Conservation (phyloP, 2,888 invertebrate genomes). For the Apamea sordens region DNA sequence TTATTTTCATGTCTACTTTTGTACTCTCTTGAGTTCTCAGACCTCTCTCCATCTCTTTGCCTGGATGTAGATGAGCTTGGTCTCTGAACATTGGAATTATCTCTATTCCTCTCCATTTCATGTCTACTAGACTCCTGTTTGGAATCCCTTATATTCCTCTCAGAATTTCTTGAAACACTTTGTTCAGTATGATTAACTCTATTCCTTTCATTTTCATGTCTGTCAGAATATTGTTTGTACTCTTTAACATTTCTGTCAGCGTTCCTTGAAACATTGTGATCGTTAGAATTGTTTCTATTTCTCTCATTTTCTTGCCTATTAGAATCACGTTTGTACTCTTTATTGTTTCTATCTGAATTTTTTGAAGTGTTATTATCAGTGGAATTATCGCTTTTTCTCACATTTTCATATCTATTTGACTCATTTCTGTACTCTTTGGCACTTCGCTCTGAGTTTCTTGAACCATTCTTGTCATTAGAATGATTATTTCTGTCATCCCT, state of each 20-base stretch:
- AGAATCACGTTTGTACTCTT: constrained; percentile 42
- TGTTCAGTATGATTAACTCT: constrained; percentile 35
- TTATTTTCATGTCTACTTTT: constrained; percentile 42
- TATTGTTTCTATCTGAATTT: constrained; percentile 45
- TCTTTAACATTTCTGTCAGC: constrained; percentile 46
- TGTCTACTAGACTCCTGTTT: constrained; percentile 40
- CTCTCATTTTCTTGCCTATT: constrained; percentile 45
- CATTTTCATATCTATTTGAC: constrained; percentile 43
- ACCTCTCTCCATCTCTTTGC: constrained; percentile 47
- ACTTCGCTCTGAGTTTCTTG: constrained; percentile 49
- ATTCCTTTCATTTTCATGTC: constrained; percentile 48
- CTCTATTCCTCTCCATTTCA: constrained; percentile 43
- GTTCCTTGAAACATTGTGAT: constrained; percentile 50
- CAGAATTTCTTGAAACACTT: constrained; percentile 51
- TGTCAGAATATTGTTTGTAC: constrained; percentile 40
- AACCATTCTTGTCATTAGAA: constrained; percentile 41
- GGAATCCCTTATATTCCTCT: constrained; percentile 42
- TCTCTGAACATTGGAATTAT: constrained; percentile 41
- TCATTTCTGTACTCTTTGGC: constrained; percentile 43
- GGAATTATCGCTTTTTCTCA: constrained; percentile 35
- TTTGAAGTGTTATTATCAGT: constrained; percentile 36
- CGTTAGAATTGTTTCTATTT: constrained; percentile 42
- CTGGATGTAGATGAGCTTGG: constrained; percentile 51
- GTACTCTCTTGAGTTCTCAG: constrained; percentile 52
- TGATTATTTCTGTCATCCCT: constrained; percentile 49